Evolutionary conservation across 2,888 invertebrate species (phyloP).

Genomic region (Cerastoderma edule): DNA sequence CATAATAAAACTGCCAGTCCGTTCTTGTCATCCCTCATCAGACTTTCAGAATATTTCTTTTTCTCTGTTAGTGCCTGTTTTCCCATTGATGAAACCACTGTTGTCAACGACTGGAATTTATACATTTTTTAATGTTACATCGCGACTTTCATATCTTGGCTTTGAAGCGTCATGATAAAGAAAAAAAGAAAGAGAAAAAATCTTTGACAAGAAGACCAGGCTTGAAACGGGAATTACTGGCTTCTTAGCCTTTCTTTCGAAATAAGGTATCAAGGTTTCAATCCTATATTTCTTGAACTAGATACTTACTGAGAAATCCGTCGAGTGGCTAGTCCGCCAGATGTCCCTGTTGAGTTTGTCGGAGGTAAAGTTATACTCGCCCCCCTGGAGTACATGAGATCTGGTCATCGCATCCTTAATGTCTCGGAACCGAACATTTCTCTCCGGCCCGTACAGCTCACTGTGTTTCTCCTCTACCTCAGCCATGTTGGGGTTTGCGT

Average conservation of each 20-base stretch:
- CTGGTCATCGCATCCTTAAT: slow-evolving; percentile 63
- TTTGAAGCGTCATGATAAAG: too few relatives aligned
- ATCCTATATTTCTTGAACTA: neutral
- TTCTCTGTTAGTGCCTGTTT: too few relatives aligned
- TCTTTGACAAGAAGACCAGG: too few relatives aligned
- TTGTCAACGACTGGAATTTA: too few relatives aligned
- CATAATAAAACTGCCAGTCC: too few relatives aligned
- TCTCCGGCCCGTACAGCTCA: slow-evolving; percentile 67
- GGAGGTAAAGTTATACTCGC: slow-evolving; percentile 76
- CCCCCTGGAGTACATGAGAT: slow-evolving; percentile 72
- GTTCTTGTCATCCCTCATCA: too few relatives aligned
- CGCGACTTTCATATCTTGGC: too few relatives aligned
- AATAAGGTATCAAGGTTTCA: neutral
- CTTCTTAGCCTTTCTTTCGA: neutral
- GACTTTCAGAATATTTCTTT: too few relatives aligned
- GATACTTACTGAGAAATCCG: slow-evolving; percentile 70
- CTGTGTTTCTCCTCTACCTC: slow-evolving; percentile 4
- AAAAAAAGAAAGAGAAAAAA: too few relatives aligned
- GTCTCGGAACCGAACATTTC: slow-evolving; percentile 62
- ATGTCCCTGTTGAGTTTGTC: slow-evolving; percentile 63
- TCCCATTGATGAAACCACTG: too few relatives aligned
- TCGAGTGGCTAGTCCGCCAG: slow-evolving; percentile 69
- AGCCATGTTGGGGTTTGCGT: neutral
- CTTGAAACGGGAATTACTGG: too few relatives aligned
- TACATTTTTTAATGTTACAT: too few relatives aligned